phyloP scores from a whole-genome alignment of 2,888 invertebrate species.

The Cryptocephalus moraei region DNA sequence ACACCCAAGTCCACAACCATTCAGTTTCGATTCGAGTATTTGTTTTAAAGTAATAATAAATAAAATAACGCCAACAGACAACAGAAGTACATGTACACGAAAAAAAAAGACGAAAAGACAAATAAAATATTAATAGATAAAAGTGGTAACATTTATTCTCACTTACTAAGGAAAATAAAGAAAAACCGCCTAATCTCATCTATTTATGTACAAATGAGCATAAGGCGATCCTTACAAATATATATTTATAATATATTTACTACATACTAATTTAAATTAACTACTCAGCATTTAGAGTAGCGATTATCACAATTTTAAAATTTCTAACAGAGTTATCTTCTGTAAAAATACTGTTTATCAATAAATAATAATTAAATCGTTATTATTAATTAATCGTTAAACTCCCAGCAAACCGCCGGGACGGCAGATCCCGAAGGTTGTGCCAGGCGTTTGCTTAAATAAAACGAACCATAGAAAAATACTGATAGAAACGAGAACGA shows the following conservation, averaged over 20 bases:
- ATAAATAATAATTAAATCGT: not conserved
- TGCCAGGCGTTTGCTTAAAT: no score
- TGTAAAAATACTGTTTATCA: not conserved
- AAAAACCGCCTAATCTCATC: not conserved
- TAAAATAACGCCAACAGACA: constrained; percentile 10
- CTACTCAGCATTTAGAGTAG: constrained; percentile 20
- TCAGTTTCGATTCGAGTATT: no score
- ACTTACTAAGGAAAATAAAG: constrained; percentile 23
- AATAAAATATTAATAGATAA: constrained; percentile 21
- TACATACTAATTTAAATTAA: constrained; percentile 25
- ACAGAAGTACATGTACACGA: constrained; percentile 5
- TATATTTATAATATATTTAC: constrained; percentile 9
- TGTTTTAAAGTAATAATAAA: no score
- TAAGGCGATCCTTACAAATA: constrained; percentile 9
- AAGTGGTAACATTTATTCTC: constrained; percentile 36
- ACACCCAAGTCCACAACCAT: not conserved
- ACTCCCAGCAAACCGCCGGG: no score
- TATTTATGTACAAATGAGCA: constrained; percentile 2
- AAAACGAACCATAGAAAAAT: no score
- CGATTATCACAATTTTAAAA: constrained; percentile 30
- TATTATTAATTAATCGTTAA: no score
- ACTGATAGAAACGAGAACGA: no score
- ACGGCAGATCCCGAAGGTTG: no score
- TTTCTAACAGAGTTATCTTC: constrained; percentile 17
- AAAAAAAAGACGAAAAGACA: constrained; percentile 11